Conservation (phyloP, 2,113 vertebrate species). For the Callospermophilus lateralis region DNA sequence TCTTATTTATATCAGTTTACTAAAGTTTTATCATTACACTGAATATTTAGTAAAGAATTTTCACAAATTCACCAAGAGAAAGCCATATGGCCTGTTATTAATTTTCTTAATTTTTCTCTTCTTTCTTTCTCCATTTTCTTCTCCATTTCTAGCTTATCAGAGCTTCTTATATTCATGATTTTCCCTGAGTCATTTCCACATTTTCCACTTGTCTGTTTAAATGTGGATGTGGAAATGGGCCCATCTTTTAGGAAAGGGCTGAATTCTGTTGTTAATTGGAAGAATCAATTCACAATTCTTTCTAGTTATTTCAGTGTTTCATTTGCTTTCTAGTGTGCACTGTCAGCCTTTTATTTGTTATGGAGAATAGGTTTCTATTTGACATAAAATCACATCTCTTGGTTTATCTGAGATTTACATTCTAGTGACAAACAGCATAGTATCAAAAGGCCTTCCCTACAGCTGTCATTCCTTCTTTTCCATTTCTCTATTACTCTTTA, state of each 20-base stretch:
- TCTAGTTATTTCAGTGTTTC: conserved; percentile 44
- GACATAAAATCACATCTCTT: conserved; percentile 51
- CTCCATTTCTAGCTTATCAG: conserved; percentile 31
- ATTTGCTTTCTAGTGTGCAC: conserved; percentile 11
- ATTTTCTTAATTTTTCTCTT: not conserved
- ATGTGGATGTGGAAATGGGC: not conserved
- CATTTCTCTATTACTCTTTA: not conserved
- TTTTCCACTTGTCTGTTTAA: conserved; percentile 44
- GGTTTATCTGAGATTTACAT: conserved; percentile 54
- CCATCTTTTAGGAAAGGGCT: conserved; percentile 13
- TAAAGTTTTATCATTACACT: conserved; percentile 27
- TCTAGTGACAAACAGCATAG: not conserved
- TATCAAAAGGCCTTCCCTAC: conserved; percentile 1
- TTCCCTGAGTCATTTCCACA: conserved; percentile 26
- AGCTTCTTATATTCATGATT: conserved; percentile 29
- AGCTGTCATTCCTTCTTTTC: not conserved
- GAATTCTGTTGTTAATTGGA: conserved; percentile 50
- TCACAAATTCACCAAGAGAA: conserved; percentile 20
- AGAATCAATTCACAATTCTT: conserved; percentile 33
- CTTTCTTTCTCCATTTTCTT: conserved; percentile 7
- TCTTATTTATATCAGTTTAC: conserved; percentile 49
- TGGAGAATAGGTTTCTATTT: conserved; percentile 33
- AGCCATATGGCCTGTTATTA: not conserved
- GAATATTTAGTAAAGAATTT: conserved; percentile 14
- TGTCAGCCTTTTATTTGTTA: conserved; percentile 52